Conservation (phyloP, 2,113 vertebrate species). For the Hemiprocne comata region DNA sequence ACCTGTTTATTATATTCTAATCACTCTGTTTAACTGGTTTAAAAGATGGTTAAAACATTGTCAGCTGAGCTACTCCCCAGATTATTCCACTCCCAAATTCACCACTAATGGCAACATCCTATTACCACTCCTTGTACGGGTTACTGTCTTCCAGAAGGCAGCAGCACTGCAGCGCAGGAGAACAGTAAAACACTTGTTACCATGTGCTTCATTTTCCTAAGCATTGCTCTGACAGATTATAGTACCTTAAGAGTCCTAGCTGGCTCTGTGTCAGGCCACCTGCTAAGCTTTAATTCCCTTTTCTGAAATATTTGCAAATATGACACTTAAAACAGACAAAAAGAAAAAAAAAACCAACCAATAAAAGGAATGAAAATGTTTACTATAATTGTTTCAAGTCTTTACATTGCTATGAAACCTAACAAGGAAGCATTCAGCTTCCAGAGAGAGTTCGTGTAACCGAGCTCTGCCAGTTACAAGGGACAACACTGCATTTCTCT, state of each 20-base stretch:
- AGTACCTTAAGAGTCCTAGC: background rate
- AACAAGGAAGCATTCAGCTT: background rate
- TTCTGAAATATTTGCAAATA: background rate
- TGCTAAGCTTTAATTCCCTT: background rate
- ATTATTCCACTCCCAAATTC: background rate
- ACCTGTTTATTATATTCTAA: background rate
- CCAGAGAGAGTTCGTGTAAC: background rate
- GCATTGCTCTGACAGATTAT: background rate
- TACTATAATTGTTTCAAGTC: background rate
- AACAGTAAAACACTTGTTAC: background rate
- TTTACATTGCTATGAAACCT: background rate
- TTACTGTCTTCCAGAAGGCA: background rate
- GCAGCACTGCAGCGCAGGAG: background rate
- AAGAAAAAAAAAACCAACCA: background rate
- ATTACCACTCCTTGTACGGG: accelerated
- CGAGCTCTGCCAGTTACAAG: background rate
- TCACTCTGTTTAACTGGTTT: accelerated
- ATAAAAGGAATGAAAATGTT: background rate
- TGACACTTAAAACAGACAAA: background rate
- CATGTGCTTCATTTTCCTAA: background rate
- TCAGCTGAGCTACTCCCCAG: background rate
- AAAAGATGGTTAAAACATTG: background rate
- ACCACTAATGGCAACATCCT: background rate
- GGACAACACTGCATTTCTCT: background rate
- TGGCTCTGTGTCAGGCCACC: background rate